These are phyloP conservation scores for Bufotes viridis DNA, from an alignment of 2,797 vertebrate genomes.

Conservation along the genomic window DNA sequence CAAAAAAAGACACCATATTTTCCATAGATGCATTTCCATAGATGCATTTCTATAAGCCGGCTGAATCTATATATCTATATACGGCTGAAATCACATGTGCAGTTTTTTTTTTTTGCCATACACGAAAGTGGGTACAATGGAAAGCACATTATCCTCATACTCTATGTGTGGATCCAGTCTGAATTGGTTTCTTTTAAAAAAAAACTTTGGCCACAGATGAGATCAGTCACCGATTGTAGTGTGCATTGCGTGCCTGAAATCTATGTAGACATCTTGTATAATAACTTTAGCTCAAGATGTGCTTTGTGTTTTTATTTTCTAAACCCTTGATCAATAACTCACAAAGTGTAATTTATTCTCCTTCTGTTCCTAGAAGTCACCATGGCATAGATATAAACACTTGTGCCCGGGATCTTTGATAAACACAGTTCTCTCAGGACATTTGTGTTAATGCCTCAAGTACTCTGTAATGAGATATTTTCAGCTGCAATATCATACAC, in stretches of 20 bases:
- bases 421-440: conserved; percentile 37
- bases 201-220: background rate
- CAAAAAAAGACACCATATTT: too few relatives aligned
- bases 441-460: conserved; percentile 46
- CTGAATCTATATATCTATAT: too few relatives aligned
- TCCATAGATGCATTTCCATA: too few relatives aligned
- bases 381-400: conserved; percentile 44
- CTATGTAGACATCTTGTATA: background rate
- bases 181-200: too few relatives aligned
- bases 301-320: background rate
- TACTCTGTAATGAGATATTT: conserved; percentile 46
- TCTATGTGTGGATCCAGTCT: too few relatives aligned
- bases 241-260: background rate
- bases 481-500: conserved; percentile 40
- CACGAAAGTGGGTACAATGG: too few relatives aligned
- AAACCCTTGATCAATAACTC: background rate
- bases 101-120: too few relatives aligned
- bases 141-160: too few relatives aligned
- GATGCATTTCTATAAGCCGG: too few relatives aligned
- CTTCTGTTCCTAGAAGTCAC: conserved; percentile 33
- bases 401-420: conserved; percentile 37
- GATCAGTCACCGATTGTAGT: background rate
- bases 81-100: too few relatives aligned
- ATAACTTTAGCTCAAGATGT: background rate
- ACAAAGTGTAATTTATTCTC: conserved; percentile 31